Percentiles rank a stretch among this genome's conserved stretches.
phyloP scores from a whole-genome alignment of 2,888 invertebrate genomes.

The Ashinkailepas kermadecensis region DNA sequence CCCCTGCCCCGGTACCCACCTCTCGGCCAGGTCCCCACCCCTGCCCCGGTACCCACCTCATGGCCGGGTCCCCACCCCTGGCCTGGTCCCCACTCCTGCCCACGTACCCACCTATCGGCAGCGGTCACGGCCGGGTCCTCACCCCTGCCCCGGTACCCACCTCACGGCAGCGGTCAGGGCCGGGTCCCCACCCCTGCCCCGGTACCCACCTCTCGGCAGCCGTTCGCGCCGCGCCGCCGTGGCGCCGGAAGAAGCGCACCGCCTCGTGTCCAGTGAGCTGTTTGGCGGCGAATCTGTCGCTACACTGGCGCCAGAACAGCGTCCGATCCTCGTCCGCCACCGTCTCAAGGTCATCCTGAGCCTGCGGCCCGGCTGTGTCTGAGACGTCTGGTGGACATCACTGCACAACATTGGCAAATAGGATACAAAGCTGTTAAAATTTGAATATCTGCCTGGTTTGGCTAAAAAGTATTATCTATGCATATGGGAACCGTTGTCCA shows the following conservation, averaged over 20 bases:
- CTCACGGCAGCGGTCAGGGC: background rate
- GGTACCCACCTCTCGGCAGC: background rate
- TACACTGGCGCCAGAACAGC: background rate
- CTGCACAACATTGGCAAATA: too few species aligned
- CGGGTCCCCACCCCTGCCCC: background rate
- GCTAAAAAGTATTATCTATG: too few species aligned
- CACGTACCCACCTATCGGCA: too few species aligned
- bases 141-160: background rate
- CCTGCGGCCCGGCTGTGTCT: background rate
- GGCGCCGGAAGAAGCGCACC: background rate
- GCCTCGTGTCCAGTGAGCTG: background rate
- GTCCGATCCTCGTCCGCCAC: slow-evolving; percentile 9
- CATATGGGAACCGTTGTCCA: background rate
- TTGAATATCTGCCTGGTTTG: too few species aligned
- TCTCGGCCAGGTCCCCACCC: too few species aligned
- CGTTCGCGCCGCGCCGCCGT: background rate
- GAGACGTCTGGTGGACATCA: too few species aligned
- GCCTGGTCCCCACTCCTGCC: background rate
- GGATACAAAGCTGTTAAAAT: too few species aligned
- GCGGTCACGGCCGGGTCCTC: background rate
- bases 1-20: background rate
- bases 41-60: background rate
- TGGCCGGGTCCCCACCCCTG: background rate
- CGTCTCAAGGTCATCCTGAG: background rate
- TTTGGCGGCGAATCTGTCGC: background rate